Evolutionary conservation across 1,140 invertebrate species (phyloP).

Genomic region (Drosophila ambigua): DNA sequence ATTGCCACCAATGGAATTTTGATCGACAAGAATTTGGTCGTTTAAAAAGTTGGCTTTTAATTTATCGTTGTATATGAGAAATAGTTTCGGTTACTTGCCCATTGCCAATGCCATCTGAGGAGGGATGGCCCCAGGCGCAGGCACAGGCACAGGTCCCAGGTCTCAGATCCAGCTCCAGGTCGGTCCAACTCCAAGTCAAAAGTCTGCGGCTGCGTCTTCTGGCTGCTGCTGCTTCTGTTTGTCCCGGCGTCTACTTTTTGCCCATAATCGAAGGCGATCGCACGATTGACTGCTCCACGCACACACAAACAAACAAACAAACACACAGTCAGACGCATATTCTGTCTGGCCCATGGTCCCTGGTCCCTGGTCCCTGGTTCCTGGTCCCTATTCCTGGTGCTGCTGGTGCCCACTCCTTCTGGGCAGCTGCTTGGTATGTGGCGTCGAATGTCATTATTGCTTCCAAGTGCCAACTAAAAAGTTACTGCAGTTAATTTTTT

Average conservation of each 20-base stretch:
- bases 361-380: constrained; percentile 8
- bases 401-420: constrained; percentile 6
- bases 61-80: constrained; percentile 83
- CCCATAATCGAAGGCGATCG: constrained; percentile 73
- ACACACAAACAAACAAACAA: constrained; percentile 32
- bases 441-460: constrained; percentile 84
- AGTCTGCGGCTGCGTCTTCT: constrained; percentile 22
- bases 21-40: constrained; percentile 84
- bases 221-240: constrained; percentile 1
- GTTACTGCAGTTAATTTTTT: constrained; percentile 81
- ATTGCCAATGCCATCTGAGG: constrained; percentile 36
- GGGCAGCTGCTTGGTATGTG: constrained; percentile 78
- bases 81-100: constrained; percentile 77
- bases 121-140: constrained; percentile 14
- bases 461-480: constrained; percentile 83
- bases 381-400: constrained; percentile 35
- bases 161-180: constrained; percentile 29
- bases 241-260: constrained; percentile 64
- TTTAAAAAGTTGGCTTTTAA: constrained; percentile 83
- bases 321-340: constrained; percentile 17
- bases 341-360: constrained; percentile 28
- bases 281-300: constrained; percentile 71
- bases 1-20: constrained; percentile 83
- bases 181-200: constrained; percentile 40
- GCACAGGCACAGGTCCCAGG: constrained; percentile 8